Conservation (phyloP, 1,140 invertebrate genomes). For the Euglossa dilemma region DNA sequence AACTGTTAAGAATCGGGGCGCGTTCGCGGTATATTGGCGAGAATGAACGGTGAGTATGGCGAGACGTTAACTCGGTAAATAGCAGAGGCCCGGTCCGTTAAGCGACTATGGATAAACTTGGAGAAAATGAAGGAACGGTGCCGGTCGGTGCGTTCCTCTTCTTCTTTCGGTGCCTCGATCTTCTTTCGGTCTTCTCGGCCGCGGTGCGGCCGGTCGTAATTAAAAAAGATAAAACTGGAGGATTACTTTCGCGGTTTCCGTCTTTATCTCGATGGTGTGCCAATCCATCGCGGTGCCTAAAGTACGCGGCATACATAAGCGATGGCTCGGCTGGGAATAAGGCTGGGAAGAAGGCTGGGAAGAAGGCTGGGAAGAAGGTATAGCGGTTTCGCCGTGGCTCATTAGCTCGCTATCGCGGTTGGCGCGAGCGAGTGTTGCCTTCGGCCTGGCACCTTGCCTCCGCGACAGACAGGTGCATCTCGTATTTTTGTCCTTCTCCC, state of each 20-base stretch:
- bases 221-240: slow-evolving; percentile 38
- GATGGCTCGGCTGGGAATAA: slow-evolving; percentile 25
- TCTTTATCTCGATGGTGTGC: slow-evolving; percentile 52
- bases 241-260: slow-evolving; percentile 51
- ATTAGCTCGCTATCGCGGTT: slow-evolving; percentile 76
- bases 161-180: too few relatives aligned
- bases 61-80: slow-evolving; percentile 7
- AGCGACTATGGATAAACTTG: neutral
- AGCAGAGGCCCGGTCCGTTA: neutral
- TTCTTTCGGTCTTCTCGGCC: too few relatives aligned
- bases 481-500: slow-evolving; percentile 50
- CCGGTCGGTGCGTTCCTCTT: neutral
- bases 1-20: too few relatives aligned
- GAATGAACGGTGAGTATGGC: neutral
- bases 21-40: too few relatives aligned
- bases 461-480: slow-evolving; percentile 74
- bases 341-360: too few relatives aligned
- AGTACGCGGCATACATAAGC: slow-evolving; percentile 15
- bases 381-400: slow-evolving; percentile 58
- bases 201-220: neutral
- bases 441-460: slow-evolving; percentile 71
- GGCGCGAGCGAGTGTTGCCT: slow-evolving; percentile 64
- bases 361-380: too few relatives aligned
- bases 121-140: too few relatives aligned
- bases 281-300: slow-evolving; percentile 38